These are phyloP conservation scores for Sorex araneus DNA, from an alignment of 2,113 vertebrate genomes.

Conservation along the genomic window DNA sequence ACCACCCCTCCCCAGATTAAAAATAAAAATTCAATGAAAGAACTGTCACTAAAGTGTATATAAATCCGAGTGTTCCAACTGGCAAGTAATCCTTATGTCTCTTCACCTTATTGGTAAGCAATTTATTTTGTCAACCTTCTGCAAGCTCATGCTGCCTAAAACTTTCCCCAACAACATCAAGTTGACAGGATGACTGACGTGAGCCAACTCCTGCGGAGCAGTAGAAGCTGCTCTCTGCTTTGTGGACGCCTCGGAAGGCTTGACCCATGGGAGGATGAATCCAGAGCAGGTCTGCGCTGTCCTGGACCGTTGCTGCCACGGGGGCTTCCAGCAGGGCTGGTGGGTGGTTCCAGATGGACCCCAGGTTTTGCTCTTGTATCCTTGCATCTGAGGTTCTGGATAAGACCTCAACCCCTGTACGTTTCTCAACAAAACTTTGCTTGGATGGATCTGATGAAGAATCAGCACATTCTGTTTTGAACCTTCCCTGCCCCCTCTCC, in stretches of 20 bases:
- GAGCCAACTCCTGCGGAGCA: neutral
- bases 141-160: neutral
- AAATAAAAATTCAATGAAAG: too few species aligned
- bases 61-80: neutral
- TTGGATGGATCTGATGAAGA: neutral
- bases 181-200: neutral
- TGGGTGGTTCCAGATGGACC: neutral
- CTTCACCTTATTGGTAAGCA: neutral
- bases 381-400: neutral
- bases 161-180: neutral
- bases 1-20: too few species aligned
- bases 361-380: neutral
- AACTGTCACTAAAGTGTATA: neutral
- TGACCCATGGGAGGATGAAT: neutral
- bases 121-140: neutral
- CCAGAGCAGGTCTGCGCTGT: neutral
- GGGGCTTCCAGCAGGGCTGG: neutral
- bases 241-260: neutral
- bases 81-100: neutral
- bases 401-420: neutral
- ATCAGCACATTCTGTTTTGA: neutral
- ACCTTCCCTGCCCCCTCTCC: neutral
- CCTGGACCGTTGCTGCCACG: neutral
- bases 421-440: neutral
- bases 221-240: neutral